Conservation (phyloP, 2,888 invertebrate genomes). For the Plusia festucae region DNA sequence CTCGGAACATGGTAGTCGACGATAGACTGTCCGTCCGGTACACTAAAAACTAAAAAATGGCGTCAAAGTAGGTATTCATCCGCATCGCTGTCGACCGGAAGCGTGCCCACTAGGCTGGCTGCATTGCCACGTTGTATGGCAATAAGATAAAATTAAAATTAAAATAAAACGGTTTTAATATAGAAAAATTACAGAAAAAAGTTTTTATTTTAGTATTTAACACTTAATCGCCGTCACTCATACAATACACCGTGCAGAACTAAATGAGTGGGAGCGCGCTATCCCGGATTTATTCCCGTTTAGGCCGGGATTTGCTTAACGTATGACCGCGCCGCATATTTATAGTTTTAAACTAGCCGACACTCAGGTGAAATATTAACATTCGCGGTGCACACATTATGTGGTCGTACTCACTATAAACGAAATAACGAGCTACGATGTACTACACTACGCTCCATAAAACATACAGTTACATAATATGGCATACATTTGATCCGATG, state of each 20-base stretch:
- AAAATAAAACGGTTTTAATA: too few species aligned
- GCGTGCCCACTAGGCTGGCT: too few species aligned
- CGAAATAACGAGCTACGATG: slow-evolving; percentile 1
- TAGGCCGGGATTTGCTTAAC: slow-evolving; percentile 7
- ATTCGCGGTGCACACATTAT: neutral
- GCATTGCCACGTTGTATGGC: too few species aligned
- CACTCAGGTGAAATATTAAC: slow-evolving; percentile 11
- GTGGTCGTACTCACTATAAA: neutral
- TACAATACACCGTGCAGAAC: neutral
- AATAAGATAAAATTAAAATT: too few species aligned
- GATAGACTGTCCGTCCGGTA: too few species aligned
- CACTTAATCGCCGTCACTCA: neutral
- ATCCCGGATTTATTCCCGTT: slow-evolving; percentile 1
- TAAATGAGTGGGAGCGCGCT: neutral
- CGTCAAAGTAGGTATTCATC: too few species aligned
- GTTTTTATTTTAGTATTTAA: too few species aligned
- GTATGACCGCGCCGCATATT: slow-evolving; percentile 1
- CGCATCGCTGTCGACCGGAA: too few species aligned
- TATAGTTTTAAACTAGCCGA: slow-evolving; percentile 7
- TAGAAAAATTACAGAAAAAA: too few species aligned
- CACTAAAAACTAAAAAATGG: too few species aligned
- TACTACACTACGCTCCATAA: neutral
- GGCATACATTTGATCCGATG: neutral
- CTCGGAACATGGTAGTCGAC: too few species aligned
- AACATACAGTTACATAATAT: neutral